Base-by-base conservation (phyloP, 1,140 invertebrate species). In the Laupala kohalensis region DNA sequence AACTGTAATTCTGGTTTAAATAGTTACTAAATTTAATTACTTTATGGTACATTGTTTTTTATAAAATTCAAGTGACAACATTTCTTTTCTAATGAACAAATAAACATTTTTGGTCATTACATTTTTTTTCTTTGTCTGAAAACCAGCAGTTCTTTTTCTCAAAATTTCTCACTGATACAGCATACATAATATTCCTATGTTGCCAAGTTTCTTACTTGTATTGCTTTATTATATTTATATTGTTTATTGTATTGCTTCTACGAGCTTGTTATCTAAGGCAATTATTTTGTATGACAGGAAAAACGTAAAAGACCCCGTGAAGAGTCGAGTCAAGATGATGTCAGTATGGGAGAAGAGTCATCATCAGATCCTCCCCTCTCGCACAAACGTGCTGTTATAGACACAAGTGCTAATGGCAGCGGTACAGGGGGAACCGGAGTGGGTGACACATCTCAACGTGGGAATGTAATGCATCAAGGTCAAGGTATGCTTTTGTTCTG, bases 221-320 rank as follows among this genome's bases (percentile, higher is more conserved):
- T 13, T n/a, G 13, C 62, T n/a, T 63, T n/a, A 63, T 63, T 63
- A 15, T n/a, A 15, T 63, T 63, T 63, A n/a, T n/a, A n/a, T 13
- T 63, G 62, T n/a, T 15, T 63, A 63, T 63, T 63, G 13, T 63
- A 63, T 63, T 63, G 62, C 62, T 63, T n/a, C n/a, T 63, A 63
- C 62, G n/a, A 63, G 13, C 62, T 15, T 63, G 62, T 63, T 13
- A 63, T 15, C 62, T 63, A 63, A 63, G 13, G 62, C n/a, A n/a
- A n/a, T 37, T 25, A 9, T 24, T 13, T 69, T 67, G 64, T 74
- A 63, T 67, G n/a, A n/a, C n/a, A 77, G 75, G 74, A 77, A 70
- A 83, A 86, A 67, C 84, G 84, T 73, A 88, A 87, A 73, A 76
- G 85, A n/a, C 80, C 82, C 70, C 77, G 83, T 27, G 86, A 86